Percentiles rank a stretch among this genome's conserved stretches.
These are phyloP conservation scores for Onychostruthus taczanowskii DNA, from an alignment of 2,113 vertebrate species.

Conservation along the genomic window DNA sequence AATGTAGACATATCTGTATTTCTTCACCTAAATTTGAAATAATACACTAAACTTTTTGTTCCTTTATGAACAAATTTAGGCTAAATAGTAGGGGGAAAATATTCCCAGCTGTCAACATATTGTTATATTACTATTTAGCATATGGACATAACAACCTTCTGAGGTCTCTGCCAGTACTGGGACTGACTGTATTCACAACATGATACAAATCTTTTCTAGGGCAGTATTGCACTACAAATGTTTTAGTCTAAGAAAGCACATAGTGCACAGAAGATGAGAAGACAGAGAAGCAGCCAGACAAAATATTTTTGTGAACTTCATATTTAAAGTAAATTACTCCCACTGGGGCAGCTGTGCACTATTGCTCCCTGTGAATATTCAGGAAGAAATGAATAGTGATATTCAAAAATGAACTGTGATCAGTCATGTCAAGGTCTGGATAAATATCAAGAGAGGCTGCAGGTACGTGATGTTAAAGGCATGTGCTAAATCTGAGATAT, in stretches of 20 bases:
- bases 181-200: background rate
- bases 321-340: conserved; percentile 10
- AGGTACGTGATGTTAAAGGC: background rate
- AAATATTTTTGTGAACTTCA: conserved; percentile 38
- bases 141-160: background rate
- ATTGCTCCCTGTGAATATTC: conserved; percentile 2
- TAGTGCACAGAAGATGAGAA: background rate
- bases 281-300: background rate
- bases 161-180: background rate
- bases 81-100: background rate
- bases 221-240: background rate
- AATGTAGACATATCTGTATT: background rate
- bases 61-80: background rate
- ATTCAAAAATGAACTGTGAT: background rate
- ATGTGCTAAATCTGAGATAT: background rate
- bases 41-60: background rate
- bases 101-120: background rate
- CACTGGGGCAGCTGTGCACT: background rate
- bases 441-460: background rate
- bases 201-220: background rate
- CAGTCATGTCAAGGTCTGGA: background rate
- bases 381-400: conserved; percentile 2
- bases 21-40: background rate
- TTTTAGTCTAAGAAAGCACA: background rate
- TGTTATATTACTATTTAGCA: background rate